Conservation (phyloP, 2,888 invertebrate species). For the Catotricha subobsoleta region DNA sequence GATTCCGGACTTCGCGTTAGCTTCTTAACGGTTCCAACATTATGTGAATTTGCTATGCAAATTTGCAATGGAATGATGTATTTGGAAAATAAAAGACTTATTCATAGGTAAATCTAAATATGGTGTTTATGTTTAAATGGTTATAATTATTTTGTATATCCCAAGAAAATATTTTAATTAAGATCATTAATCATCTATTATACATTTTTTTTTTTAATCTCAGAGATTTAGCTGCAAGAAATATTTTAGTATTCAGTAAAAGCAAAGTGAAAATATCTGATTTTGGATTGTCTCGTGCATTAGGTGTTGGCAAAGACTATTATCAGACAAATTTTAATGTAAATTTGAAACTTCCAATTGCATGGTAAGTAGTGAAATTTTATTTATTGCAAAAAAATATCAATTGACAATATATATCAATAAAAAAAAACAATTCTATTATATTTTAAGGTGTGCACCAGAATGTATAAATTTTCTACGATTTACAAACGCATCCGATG, state of each 20-base stretch:
- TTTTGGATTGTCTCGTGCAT: constrained; percentile 85
- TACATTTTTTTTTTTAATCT: constrained; percentile 1
- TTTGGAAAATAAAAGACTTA: constrained; percentile 85
- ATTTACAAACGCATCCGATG: constrained; percentile 92
- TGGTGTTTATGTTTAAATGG: background rate
- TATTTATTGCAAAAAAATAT: background rate
- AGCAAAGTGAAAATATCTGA: constrained; percentile 97
- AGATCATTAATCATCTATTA: constrained; percentile 5
- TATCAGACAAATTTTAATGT: constrained; percentile 97
- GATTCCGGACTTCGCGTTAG: constrained; percentile 79
- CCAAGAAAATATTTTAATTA: background rate
- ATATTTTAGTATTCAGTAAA: constrained; percentile 92
- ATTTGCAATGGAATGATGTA: constrained; percentile 99
- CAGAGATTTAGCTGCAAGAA: constrained; percentile 91
- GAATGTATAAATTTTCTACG: constrained; percentile 91
- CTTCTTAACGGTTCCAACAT: constrained; percentile 70
- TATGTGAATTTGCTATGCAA: constrained; percentile 91
- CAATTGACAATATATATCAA: background rate
- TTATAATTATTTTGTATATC: constrained; percentile 1
- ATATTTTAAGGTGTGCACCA: constrained; percentile 65
- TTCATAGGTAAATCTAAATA: constrained; percentile 50
- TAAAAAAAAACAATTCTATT: background rate
- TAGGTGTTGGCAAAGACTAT: constrained; percentile 96
- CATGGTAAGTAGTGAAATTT: constrained; percentile 52
- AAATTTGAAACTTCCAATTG: constrained; percentile 90